Percentiles rank a stretch among this genome's conserved stretches.
These are phyloP conservation scores for Tiliacea citrago DNA, from an alignment of 2,888 invertebrate genomes.

Conservation along the genomic window DNA sequence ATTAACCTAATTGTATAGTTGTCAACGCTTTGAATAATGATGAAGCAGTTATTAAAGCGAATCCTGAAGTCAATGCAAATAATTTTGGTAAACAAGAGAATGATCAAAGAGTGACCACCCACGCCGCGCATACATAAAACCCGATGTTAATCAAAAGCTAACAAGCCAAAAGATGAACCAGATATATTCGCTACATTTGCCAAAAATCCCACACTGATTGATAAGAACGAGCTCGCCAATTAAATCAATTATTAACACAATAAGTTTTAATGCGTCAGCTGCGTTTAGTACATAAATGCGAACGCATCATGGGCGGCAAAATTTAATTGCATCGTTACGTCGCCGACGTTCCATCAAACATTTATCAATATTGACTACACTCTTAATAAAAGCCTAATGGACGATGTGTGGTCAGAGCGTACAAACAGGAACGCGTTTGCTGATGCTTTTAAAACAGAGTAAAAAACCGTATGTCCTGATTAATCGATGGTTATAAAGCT, in stretches of 20 bases:
- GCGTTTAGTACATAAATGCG: constrained; percentile 64
- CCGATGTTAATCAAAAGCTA: constrained; percentile 11
- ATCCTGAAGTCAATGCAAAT: neutral
- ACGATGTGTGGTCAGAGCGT: constrained; percentile 74
- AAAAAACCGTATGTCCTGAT: constrained; percentile 82
- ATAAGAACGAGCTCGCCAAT: constrained; percentile 64
- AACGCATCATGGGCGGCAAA: constrained; percentile 75
- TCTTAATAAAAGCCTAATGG: constrained; percentile 88
- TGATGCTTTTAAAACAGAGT: constrained; percentile 79
- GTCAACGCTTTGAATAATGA: neutral
- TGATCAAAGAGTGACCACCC: neutral
- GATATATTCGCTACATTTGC: constrained; percentile 22
- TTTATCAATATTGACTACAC: constrained; percentile 87
- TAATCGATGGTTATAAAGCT: constrained; percentile 86
- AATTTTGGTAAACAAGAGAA: neutral
- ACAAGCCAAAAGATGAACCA: constrained; percentile 26
- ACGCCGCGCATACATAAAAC: neutral
- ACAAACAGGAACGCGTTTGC: constrained; percentile 73
- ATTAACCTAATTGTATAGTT: neutral
- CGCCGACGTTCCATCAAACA: constrained; percentile 76
- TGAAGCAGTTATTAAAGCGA: neutral
- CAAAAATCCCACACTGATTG: constrained; percentile 46
- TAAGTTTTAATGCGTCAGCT: constrained; percentile 55
- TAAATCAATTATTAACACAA: constrained; percentile 73
- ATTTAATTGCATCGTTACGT: constrained; percentile 82